Evolutionary conservation across 2,888 invertebrate species (phyloP).

Genomic region (Polia nebulosa): DNA sequence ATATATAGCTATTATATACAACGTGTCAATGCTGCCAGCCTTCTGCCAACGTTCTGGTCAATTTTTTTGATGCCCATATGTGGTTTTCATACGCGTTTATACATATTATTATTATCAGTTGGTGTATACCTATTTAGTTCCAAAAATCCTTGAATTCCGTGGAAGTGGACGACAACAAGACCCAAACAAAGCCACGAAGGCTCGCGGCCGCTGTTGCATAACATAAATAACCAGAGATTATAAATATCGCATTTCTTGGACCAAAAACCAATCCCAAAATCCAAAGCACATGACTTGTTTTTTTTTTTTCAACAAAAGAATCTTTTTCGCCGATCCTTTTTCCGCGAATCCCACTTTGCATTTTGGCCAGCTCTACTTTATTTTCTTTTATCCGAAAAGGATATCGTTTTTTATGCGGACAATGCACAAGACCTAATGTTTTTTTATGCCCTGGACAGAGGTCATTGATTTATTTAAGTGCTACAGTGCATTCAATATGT

Average conservation of each 20-base stretch:
- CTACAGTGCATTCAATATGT: slow-evolving; percentile 17
- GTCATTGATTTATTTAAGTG: slow-evolving; percentile 45
- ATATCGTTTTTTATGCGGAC: background rate
- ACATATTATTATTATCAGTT: too few species aligned
- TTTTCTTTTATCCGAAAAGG: slow-evolving; percentile 16
- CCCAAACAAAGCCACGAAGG: slow-evolving; percentile 43
- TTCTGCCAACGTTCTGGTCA: too few species aligned
- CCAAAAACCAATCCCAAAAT: slow-evolving; percentile 13
- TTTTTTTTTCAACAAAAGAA: background rate
- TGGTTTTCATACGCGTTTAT: too few species aligned
- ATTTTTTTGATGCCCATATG: too few species aligned
- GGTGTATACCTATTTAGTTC: background rate
- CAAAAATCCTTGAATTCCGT: slow-evolving; percentile 26
- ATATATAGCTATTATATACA: too few species aligned
- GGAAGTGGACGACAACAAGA: slow-evolving; percentile 39
- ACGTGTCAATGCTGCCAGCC: too few species aligned
- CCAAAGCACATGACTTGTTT: background rate
- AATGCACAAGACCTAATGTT: slow-evolving; percentile 22
- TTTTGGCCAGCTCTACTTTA: slow-evolving; percentile 10
- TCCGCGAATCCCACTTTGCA: slow-evolving; percentile 13
- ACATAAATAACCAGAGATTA: slow-evolving; percentile 36
- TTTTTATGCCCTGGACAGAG: slow-evolving; percentile 33
- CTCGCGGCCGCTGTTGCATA: slow-evolving; percentile 29
- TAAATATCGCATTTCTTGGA: slow-evolving; percentile 25
- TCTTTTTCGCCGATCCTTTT: slow-evolving; percentile 25